phyloP scores from a whole-genome alignment of 2,113 vertebrate genomes.

The Prolemur simus region DNA sequence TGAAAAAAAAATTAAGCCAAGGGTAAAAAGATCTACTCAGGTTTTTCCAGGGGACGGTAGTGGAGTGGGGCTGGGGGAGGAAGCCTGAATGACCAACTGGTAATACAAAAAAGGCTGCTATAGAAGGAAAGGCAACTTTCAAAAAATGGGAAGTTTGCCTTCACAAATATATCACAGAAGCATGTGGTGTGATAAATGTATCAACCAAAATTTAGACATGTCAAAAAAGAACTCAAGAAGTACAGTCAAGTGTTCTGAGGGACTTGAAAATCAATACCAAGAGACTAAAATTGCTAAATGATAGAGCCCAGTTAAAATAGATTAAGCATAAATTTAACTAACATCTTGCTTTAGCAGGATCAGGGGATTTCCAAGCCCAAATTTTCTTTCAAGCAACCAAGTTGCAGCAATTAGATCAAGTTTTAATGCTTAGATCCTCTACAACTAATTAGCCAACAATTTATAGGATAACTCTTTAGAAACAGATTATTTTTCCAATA shows the following conservation, averaged over 20 bases:
- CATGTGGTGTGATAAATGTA: neutral
- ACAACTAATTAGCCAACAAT: neutral
- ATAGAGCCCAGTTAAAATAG: neutral
- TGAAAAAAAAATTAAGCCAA: neutral
- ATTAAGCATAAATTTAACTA: neutral
- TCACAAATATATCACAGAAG: neutral
- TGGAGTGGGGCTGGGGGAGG: neutral
- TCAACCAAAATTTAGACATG: neutral
- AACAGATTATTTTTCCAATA: neutral
- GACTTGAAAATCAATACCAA: neutral
- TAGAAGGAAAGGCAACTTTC: neutral
- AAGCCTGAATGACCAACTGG: neutral
- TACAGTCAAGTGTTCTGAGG: neutral
- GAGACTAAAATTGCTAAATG: neutral
- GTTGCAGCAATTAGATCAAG: neutral
- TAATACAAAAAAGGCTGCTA: neutral
- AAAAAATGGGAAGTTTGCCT: neutral
- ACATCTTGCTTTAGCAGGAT: neutral
- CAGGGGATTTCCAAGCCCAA: neutral
- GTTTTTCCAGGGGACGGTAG: neutral
- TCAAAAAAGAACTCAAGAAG: slow-evolving; percentile 8
- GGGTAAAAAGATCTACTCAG: neutral
- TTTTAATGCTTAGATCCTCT: neutral
- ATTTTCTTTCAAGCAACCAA: neutral
- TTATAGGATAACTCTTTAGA: neutral